Percentiles rank a stretch among this genome's conserved stretches.
Conservation (phyloP, 1,140 invertebrate species). For the Tetramorium parvispinum region DNA sequence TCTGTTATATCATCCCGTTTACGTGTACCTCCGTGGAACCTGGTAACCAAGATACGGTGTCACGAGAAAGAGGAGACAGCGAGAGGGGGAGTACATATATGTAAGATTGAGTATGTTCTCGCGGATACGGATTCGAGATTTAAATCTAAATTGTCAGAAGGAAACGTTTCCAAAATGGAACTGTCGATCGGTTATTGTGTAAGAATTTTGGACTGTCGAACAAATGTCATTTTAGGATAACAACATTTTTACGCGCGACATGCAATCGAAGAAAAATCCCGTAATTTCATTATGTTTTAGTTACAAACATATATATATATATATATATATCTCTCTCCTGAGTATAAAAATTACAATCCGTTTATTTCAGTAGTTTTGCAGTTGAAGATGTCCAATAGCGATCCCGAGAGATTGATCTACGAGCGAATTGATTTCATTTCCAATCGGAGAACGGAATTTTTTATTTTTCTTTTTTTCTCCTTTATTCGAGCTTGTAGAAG, state of each 20-base stretch:
- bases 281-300: background rate
- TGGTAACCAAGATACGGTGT: background rate
- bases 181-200: background rate
- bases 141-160: background rate
- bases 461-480: background rate
- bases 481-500: background rate
- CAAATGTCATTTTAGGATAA: background rate
- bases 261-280: background rate
- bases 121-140: too few species aligned
- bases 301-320: too few species aligned
- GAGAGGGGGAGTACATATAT: background rate
- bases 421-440: slow-evolving; percentile 5
- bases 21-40: background rate
- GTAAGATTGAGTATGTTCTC: too few species aligned
- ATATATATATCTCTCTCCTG: background rate
- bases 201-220: background rate
- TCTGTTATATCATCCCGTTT: slow-evolving; percentile 14
- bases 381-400: background rate
- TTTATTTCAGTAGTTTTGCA: background rate
- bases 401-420: background rate
- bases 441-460: background rate
- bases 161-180: background rate
- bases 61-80: background rate
- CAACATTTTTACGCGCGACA: background rate
- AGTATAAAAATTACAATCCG: background rate